Percentiles rank a stretch among this genome's conserved stretches.
Evolutionary conservation across 2,797 vertebrate species (phyloP).

Genomic region (Oreonectes daqikongensis): DNA sequence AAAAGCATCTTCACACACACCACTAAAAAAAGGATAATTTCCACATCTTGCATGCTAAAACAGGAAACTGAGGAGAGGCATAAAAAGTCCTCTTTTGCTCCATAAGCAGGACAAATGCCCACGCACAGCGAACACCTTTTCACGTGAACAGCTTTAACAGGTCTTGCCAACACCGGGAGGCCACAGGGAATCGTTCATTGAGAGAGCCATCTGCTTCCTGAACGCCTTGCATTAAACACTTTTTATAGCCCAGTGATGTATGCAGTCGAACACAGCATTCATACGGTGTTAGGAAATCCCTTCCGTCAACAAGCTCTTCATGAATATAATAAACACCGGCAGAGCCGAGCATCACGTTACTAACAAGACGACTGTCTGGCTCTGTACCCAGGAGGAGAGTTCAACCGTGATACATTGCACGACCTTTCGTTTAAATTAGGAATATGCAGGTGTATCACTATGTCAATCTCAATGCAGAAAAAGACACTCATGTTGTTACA

Average conservation of each 20-base stretch:
- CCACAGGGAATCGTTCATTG: not conserved
- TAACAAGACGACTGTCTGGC: not conserved
- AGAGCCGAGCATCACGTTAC: slow-evolving; percentile 2
- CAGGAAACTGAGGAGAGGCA: not conserved
- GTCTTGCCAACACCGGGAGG: slow-evolving; percentile 16
- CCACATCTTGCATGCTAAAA: not conserved
- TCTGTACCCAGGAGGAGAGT: not conserved
- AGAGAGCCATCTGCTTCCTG: slow-evolving; percentile 31
- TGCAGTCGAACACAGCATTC: slow-evolving; percentile 13
- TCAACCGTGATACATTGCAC: not conserved
- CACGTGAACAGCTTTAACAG: slow-evolving; percentile 22
- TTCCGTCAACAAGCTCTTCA: slow-evolving; percentile 28
- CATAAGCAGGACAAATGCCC: slow-evolving; percentile 38
- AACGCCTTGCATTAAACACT: slow-evolving; percentile 12
- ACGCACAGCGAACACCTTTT: slow-evolving; percentile 42
- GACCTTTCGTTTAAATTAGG: slow-evolving; percentile 7
- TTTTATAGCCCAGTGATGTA: slow-evolving; percentile 24
- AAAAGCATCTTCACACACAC: not conserved
- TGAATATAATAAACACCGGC: slow-evolving; percentile 25
- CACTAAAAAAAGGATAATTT: not conserved
- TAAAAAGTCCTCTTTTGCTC: slow-evolving; percentile 15
- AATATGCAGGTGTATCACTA: not conserved
- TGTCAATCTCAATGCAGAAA: not conserved
- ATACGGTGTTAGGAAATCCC: slow-evolving; percentile 31
- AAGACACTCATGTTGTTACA: not conserved